Base-by-base conservation (phyloP, 2,113 vertebrate species). In the Otus sunia region DNA sequence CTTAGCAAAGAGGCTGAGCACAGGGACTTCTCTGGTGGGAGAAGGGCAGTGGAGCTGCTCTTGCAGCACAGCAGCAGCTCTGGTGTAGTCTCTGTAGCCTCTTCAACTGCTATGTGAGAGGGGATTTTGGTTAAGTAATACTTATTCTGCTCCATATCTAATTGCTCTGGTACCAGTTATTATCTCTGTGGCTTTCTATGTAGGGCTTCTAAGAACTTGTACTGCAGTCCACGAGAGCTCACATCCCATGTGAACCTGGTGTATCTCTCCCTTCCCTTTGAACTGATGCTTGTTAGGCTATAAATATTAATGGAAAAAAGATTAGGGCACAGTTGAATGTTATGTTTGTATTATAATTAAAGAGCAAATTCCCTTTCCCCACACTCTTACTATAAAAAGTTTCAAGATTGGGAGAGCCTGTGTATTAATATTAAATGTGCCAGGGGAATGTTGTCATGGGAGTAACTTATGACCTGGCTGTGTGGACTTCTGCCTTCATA, bases 341-440 rank as follows among this genome's bases (percentile, higher is more conserved):
- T 68, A 47, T 86, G 30, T 50, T 86, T 72, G 36, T 60, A 53
- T 74, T 75, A 17, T 6, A 85, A 21, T 58, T 92, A 74, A 74
- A 37, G 6, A 78, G 11, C 17, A 66, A 78, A 58, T 68, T 52
- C 9, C 4, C 9, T 25, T 63, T 71, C 29, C 29, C 11, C 4
- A 8, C 0, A 0, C 47, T 72, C 9, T 59, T 75, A 12, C 6
- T 41, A 16, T 1, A 39, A 67, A 59, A 86, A 55, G 1, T 29
- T 67, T 62, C 6, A 41, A 50, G 36, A 39, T 1, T 37, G 9
- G 25, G 10, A 34, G 22, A n/a, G 2, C 14, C 15, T 34, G 3
- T 49, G 13, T 71, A 11, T 85, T 75, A 55, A 41, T 43, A 47
- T 29, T 71, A 50, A 76, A 37, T 19, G 5, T 23, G 13, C 4